Conservation (phyloP, 1,140 invertebrate species). For the Hycleus cichorii region DNA sequence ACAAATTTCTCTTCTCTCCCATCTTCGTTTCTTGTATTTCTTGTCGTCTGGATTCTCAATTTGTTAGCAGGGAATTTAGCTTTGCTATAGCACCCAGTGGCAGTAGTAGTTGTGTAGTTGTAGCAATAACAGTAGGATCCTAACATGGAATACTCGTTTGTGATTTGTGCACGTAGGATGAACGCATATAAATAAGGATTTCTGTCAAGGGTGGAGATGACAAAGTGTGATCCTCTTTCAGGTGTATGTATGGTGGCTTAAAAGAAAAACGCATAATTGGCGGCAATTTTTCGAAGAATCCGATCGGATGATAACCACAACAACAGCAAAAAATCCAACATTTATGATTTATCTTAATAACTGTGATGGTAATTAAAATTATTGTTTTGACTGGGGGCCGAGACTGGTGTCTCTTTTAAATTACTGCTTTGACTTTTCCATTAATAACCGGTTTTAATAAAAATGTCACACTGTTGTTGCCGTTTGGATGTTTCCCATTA, state of each 20-base stretch:
- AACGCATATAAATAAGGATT: constrained; percentile 23
- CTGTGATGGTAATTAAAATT: too few relatives aligned
- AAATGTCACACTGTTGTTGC: too few relatives aligned
- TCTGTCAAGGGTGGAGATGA: constrained; percentile 13
- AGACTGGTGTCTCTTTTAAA: too few relatives aligned
- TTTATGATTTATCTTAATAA: too few relatives aligned
- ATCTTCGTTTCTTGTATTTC: constrained; percentile 8
- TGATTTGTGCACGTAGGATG: constrained; percentile 19
- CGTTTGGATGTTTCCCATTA: too few relatives aligned
- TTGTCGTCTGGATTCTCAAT: constrained; percentile 20
- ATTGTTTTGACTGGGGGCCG: too few relatives aligned
- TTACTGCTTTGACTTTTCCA: too few relatives aligned
- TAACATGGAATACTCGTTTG: constrained; percentile 16
- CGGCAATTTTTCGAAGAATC: too few relatives aligned
- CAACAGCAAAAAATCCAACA: too few relatives aligned
- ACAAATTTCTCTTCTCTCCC: constrained; percentile 1
- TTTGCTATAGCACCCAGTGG: constrained; percentile 12
- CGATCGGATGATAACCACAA: too few relatives aligned
- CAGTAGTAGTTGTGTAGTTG: too few relatives aligned
- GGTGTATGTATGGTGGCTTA: constrained; percentile 1
- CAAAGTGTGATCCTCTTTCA: constrained; percentile 19
- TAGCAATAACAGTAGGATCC: constrained; percentile 2
- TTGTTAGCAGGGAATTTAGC: constrained; percentile 20
- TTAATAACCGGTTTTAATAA: too few relatives aligned
- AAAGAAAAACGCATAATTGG: constrained; percentile 16